phyloP scores from a whole-genome alignment of 2,797 vertebrate species.

The Premnoplex brunnescens region DNA sequence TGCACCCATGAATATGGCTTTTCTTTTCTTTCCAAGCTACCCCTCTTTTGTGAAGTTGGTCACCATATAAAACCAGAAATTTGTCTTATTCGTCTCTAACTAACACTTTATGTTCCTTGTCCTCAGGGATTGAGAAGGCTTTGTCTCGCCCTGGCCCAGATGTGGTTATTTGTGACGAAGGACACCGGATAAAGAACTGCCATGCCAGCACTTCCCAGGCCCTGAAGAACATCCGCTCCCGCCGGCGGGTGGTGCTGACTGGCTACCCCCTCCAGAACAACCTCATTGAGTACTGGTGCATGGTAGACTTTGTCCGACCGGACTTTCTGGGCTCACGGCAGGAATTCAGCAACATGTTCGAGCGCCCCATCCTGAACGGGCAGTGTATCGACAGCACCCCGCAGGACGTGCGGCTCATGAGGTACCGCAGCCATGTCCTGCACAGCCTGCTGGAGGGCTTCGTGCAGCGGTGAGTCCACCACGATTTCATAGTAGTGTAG shows the following conservation, averaged over 20 bases:
- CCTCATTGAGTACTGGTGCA: slow-evolving; percentile 98
- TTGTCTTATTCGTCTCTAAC: neutral
- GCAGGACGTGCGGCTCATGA: slow-evolving; percentile 93
- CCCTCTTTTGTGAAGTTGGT: neutral
- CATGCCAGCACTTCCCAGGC: slow-evolving; percentile 98
- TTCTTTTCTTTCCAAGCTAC: neutral
- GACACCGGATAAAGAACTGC: slow-evolving; percentile 99
- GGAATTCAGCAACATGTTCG: slow-evolving; percentile 99
- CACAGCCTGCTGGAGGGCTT: slow-evolving; percentile 97
- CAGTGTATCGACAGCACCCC: slow-evolving; percentile 97
- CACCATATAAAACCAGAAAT: neutral
- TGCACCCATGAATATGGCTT: neutral
- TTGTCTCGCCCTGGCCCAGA: slow-evolving; percentile 94
- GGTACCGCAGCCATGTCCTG: slow-evolving; percentile 95
- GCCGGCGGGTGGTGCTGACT: slow-evolving; percentile 91
- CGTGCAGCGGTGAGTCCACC: slow-evolving; percentile 88
- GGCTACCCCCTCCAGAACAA: slow-evolving; percentile 99
- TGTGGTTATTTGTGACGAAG: slow-evolving; percentile 97
- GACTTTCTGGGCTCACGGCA: slow-evolving; percentile 94
- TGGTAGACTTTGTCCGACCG: slow-evolving; percentile 98
- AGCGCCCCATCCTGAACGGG: slow-evolving; percentile 95
- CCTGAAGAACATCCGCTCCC: slow-evolving; percentile 95
- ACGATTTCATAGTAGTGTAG: neutral
- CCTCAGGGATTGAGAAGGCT: slow-evolving; percentile 91
- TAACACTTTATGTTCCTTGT: neutral